A percentile compares a stretch with the other conserved stretches of the same genome.
Evolutionary conservation across 2,113 vertebrate genomes (phyloP).

Genomic region (Festucalex cinctus): DNA sequence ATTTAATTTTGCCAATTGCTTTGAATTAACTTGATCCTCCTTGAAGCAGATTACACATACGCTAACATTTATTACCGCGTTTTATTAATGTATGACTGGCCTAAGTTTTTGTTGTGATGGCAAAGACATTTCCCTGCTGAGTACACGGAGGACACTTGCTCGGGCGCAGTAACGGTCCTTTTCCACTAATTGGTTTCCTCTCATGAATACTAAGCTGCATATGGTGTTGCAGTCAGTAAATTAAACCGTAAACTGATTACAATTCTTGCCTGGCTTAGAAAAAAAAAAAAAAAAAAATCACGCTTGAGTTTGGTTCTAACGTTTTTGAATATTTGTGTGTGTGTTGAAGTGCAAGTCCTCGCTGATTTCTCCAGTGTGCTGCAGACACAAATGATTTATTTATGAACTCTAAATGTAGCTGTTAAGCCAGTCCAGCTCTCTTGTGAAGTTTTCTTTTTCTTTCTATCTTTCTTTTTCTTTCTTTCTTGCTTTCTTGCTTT

Average conservation of each 20-base stretch:
- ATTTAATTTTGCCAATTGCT: too few species aligned
- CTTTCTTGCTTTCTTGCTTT: not conserved
- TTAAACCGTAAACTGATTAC: not conserved
- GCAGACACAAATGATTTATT: conserved; percentile 42
- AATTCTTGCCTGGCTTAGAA: not conserved
- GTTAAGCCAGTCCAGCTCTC: conserved; percentile 22
- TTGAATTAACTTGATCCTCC: too few species aligned
- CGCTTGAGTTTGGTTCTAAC: not conserved
- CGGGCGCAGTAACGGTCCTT: not conserved
- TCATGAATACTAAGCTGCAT: not conserved
- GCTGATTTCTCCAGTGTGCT: conserved; percentile 23
- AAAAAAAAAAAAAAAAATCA: not conserved
- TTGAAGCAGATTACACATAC: too few species aligned
- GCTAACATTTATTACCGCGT: too few species aligned
- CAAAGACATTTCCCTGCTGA: not conserved
- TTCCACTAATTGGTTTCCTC: not conserved
- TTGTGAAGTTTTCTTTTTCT: not conserved
- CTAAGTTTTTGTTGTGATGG: too few species aligned
- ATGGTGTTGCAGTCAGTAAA: not conserved
- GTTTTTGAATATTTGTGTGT: conserved; percentile 3
- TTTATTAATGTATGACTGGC: too few species aligned
- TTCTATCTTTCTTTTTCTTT: not conserved
- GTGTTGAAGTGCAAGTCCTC: conserved; percentile 11
- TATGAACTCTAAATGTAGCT: conserved; percentile 32
- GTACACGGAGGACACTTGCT: not conserved